Percentiles rank a stretch among this genome's conserved stretches.
Evolutionary conservation across 2,113 vertebrate genomes (phyloP).

Genomic region (Barnardius zonarius): DNA sequence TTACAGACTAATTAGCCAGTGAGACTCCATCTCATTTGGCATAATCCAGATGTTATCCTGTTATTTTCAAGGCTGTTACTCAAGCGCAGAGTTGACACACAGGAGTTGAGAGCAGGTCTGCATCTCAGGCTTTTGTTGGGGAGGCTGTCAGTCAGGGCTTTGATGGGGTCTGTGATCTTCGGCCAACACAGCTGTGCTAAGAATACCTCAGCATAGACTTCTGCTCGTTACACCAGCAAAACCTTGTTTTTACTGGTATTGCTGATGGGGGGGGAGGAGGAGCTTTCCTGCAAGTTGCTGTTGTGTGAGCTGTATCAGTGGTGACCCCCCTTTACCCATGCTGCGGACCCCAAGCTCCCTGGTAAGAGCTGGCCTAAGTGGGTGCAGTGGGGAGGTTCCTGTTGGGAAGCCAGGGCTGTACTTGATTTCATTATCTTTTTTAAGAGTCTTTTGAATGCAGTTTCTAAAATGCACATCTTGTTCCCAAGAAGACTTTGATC

Average conservation of each 20-base stretch:
- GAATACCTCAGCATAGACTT: not conserved
- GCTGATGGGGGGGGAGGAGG: not conserved
- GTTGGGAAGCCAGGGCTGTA: not conserved
- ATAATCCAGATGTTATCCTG: not conserved
- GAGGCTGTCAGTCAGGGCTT: not conserved
- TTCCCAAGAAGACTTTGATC: conserved; percentile 57
- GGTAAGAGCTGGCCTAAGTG: not conserved
- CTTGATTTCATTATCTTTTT: not conserved
- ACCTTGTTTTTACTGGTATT: not conserved
- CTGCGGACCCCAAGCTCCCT: not conserved
- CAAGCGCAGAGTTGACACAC: not conserved
- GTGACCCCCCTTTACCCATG: not conserved
- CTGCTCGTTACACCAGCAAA: not conserved
- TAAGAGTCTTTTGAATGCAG: not conserved
- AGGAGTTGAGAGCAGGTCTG: not conserved
- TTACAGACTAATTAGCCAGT: not conserved
- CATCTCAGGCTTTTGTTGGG: not conserved
- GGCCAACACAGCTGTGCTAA: conserved; percentile 52
- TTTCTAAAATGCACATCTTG: not conserved
- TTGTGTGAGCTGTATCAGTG: not conserved
- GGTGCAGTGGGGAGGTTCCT: not conserved
- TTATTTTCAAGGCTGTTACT: conserved; percentile 27
- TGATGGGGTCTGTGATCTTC: conserved; percentile 47
- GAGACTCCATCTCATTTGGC: not conserved
- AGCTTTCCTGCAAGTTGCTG: not conserved